A percentile compares a stretch with the other conserved stretches of the same genome.
phyloP scores from a whole-genome alignment of 2,113 vertebrate species.

The Cephalopholis sonnerati region DNA sequence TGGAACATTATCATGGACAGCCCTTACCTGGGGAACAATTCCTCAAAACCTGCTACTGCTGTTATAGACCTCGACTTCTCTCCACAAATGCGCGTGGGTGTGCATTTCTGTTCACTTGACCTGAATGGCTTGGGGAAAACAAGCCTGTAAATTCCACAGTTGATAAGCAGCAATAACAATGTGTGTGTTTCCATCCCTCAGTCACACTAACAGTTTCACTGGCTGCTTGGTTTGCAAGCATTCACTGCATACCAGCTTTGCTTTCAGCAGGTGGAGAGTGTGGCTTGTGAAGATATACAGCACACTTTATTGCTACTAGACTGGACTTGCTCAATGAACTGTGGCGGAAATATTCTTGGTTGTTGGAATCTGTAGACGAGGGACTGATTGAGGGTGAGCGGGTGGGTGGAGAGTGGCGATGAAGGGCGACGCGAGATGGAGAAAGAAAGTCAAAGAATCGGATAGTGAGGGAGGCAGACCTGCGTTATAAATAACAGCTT shows the following conservation, averaged over 20 bases:
- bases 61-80: slow-evolving; percentile 40
- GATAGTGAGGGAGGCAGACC: slow-evolving; percentile 36
- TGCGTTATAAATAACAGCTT: slow-evolving; percentile 69
- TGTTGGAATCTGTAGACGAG: slow-evolving; percentile 14
- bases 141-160: slow-evolving; percentile 70
- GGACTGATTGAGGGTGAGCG: neutral
- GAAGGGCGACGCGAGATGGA: slow-evolving; percentile 17
- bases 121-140: slow-evolving; percentile 50
- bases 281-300: slow-evolving; percentile 36
- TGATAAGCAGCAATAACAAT: slow-evolving; percentile 59
- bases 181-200: slow-evolving; percentile 15
- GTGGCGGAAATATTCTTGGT: slow-evolving; percentile 35
- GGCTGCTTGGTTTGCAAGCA: slow-evolving; percentile 32
- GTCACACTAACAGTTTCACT: slow-evolving; percentile 19
- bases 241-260: slow-evolving; percentile 39
- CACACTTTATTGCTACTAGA: slow-evolving; percentile 38
- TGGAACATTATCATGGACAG: slow-evolving; percentile 53
- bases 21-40: slow-evolving; percentile 51
- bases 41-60: slow-evolving; percentile 35
- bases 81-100: slow-evolving; percentile 20
- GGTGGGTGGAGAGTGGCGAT: slow-evolving; percentile 34
- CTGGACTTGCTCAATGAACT: slow-evolving; percentile 44
- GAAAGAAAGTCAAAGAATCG: slow-evolving; percentile 52
- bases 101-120: slow-evolving; percentile 48
- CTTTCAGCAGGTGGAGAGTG: slow-evolving; percentile 44